A percentile compares a stretch with the other conserved stretches of the same genome.
Evolutionary conservation across 2,113 vertebrate genomes (phyloP).

Genomic region (Amazona guildingii): DNA sequence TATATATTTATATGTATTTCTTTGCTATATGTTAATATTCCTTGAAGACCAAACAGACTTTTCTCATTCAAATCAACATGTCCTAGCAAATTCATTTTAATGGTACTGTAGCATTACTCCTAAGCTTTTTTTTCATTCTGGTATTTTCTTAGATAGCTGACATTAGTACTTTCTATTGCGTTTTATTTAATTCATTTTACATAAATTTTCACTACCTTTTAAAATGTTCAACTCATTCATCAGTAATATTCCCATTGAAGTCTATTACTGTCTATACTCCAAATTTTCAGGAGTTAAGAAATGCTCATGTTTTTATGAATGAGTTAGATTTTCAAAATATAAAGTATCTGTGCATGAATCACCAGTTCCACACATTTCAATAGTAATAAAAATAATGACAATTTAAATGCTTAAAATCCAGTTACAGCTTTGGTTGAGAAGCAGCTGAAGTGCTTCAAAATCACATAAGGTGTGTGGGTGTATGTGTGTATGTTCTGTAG

Average conservation of each 20-base stretch:
- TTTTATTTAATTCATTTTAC: conserved; percentile 26
- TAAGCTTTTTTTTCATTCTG: background rate
- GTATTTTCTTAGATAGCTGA: conserved; percentile 22
- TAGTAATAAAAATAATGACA: conserved; percentile 35
- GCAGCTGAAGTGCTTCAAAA: conserved; percentile 58
- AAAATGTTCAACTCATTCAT: conserved; percentile 40
- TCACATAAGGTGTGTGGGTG: conserved; percentile 10
- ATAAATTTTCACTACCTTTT: background rate
- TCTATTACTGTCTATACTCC: background rate
- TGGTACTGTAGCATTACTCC: conserved; percentile 31
- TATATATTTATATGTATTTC: conserved; percentile 36
- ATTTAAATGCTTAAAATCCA: conserved; percentile 70
- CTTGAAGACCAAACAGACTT: conserved; percentile 55
- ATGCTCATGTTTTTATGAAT: conserved; percentile 35
- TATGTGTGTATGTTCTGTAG: conserved; percentile 51
- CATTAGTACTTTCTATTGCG: conserved; percentile 7
- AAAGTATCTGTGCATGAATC: conserved; percentile 47
- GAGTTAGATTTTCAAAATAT: conserved; percentile 47
- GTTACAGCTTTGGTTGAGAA: conserved; percentile 65
- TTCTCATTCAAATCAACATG: conserved; percentile 51
- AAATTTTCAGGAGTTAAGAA: conserved; percentile 36
- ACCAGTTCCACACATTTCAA: conserved; percentile 55
- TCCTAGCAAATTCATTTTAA: conserved; percentile 20
- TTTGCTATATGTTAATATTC: conserved; percentile 65
- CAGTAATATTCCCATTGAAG: conserved; percentile 7